Evolutionary conservation across 64 coral and sea anemone genomes (phyloP), one percentile per base, ranked within the genome.

Genomic region (Exaiptasia diaphana): DNA sequence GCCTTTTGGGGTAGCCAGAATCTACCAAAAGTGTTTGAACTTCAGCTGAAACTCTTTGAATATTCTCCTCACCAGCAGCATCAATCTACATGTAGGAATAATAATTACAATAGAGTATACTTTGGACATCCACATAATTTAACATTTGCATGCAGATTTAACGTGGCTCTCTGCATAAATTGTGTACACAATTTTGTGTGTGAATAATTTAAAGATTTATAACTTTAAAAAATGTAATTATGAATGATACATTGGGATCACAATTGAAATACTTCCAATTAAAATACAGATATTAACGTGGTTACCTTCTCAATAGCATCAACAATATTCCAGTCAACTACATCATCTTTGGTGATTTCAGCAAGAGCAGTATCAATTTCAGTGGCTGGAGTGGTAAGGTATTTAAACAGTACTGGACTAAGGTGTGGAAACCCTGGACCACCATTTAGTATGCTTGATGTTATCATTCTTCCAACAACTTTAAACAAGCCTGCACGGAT

Each of bases 381-480:
- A 52, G 25, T 68, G 25, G 20, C 60, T 32, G 14, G 23, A 20
- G 59, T 45, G 41, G 59, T 67, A 35, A 82, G 42, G 53, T 82
- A 82, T 20, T 68, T 33, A 57, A 52, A 69, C 32, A 82, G 22
- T 40, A 38, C 50, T 41, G 76, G 76, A 21, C 3, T 21, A 2
- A 79, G 57, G 76, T 43, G 23, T 24, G 48, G 48, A 25, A 79
- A 79, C 6, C 28, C 14, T 40, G 53, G 36, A 15, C 76, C 50
- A 23, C 61, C 79, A 82, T 82, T 82, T 27, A 82, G 27, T 15
- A 82, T 82, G 79, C 57, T 67, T 34, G 79, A 34, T 52, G 79
- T 27, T 49, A 82, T 65, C 78, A 82, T 82, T 82, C 79, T 67
- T 35, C 79, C 79, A 26, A 3, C 79, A 6, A 82, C 79, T 46